These are phyloP conservation scores for Rhopalosiphum padi DNA, from an alignment of 1,140 invertebrate genomes.

Conservation along the genomic window DNA sequence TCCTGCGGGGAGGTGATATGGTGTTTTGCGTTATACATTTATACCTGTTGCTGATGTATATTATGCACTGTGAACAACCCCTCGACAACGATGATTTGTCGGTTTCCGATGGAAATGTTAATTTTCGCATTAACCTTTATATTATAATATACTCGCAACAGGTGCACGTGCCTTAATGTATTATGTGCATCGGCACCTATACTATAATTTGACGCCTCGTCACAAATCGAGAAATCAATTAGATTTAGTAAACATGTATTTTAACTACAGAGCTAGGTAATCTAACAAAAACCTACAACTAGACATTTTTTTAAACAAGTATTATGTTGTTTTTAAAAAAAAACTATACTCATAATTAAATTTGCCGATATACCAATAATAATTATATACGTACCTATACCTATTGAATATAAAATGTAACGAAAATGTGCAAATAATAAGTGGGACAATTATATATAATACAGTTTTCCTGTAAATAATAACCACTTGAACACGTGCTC, in stretches of 20 bases:
- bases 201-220: background rate
- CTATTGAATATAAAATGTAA: too few species aligned
- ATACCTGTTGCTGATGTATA: constrained; percentile 18
- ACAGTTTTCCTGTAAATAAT: background rate
- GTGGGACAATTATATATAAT: background rate
- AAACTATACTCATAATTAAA: background rate
- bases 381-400: too few species aligned
- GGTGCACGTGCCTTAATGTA: background rate
- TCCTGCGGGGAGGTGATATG: background rate
- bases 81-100: constrained; percentile 47
- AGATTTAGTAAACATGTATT: background rate
- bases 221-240: background rate
- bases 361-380: too few species aligned
- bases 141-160: background rate
- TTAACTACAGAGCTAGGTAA: background rate
- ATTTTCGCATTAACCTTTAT: constrained; percentile 38
- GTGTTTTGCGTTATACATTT: background rate
- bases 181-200: background rate
- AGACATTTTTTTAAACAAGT: background rate
- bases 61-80: constrained; percentile 30
- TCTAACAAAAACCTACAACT: background rate
- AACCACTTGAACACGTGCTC: background rate
- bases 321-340: background rate
- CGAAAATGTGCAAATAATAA: too few species aligned
- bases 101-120: constrained; percentile 46